Base-by-base conservation (phyloP, 2,113 vertebrate species). In the Megaleporinus macrocephalus region DNA sequence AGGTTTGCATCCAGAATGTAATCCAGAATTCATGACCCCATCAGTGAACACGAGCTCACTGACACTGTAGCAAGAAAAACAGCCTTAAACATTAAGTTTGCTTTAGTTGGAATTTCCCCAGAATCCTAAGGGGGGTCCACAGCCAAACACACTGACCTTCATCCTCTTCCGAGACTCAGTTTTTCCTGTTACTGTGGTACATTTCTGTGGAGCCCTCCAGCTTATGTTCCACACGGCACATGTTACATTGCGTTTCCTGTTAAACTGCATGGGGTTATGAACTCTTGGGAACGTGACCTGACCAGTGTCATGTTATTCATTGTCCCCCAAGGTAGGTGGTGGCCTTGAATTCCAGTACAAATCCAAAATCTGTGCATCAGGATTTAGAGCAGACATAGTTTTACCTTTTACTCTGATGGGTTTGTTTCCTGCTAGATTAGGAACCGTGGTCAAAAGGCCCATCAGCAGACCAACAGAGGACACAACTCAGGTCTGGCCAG, bases 311-410 rank as follows among this genome's bases (percentile, higher is more conserved):
- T 55, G 4, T 4, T 55, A 22, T 22, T 55, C 20, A 22, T 55
- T 55, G n/a, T 62, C 24, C 14, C 24, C 26, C n/a, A 26, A 11
- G 26, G 59, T 62, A 29, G 12, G 29, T 15, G 14, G 14, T 41
- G 33, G 29, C 65, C 65, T 68, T 22, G 33, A 30, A 30, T 30
- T 65, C 20, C 20, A 68, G 12, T 3, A 4, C 20, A 33, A 22
- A 65, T 65, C 44, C 27, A 65, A 24, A 55, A 47, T 27, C 59
- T 62, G 80, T 68, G 18, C 69, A 76, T 30, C 26, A 22, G 61
- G 18, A 24, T 68, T 89, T 80, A n/a, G 30, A 66, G 76, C 18
- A 26, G 27, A 41, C 22, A 10, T 22, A 0, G 27, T 22, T 63
- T 66, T 51, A 29, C n/a, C 49, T 49, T 47, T 65, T 20, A 10